Evolutionary conservation across 2,113 vertebrate species (phyloP).

Genomic region (Eidolon helvum): DNA sequence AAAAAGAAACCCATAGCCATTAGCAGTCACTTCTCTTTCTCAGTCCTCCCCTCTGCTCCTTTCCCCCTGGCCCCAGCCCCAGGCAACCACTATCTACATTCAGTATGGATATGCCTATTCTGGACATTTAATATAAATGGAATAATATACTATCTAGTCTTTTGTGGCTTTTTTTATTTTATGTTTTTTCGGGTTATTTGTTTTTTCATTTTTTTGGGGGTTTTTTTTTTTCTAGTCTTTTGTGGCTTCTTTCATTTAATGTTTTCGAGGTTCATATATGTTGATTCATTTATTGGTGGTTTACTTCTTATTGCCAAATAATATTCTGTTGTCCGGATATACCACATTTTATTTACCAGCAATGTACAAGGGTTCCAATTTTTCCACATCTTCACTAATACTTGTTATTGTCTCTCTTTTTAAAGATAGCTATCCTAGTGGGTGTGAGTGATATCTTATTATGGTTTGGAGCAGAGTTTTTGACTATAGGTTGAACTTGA

Average conservation of each 20-base stretch:
- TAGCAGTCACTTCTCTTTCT: neutral
- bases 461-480: neutral
- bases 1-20: neutral
- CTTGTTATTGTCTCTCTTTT: neutral
- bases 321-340: neutral
- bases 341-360: neutral
- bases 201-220: too few species aligned
- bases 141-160: neutral
- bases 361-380: neutral
- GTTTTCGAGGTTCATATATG: neutral
- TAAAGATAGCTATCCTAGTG: neutral
- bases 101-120: neutral
- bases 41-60: neutral
- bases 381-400: neutral
- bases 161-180: constrained; percentile 4
- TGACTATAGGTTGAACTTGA: neutral
- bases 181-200: too few species aligned
- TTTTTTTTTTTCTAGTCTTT: neutral
- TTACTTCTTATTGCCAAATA: neutral
- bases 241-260: neutral
- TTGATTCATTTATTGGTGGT: neutral
- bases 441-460: neutral
- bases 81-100: neutral
- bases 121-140: neutral
- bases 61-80: neutral